Evolutionary conservation across 1,140 invertebrate species (phyloP), one percentile per base, ranked within the genome.

Genomic region (Achatina immaculata): DNA sequence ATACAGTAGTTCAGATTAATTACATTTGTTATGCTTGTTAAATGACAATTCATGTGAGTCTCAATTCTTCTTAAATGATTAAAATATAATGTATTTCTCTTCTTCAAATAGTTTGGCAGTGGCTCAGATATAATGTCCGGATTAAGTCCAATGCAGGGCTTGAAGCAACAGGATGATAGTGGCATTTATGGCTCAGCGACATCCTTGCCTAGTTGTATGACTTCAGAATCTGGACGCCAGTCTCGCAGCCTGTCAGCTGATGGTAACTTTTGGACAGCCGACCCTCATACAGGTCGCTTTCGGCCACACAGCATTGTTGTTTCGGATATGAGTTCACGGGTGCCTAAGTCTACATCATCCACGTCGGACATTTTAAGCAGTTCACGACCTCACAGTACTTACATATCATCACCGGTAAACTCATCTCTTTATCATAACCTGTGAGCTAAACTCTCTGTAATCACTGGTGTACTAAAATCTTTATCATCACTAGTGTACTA

Each of bases 161-260:
- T 83, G 21, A 84, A 85, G 40, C 85, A 84, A n/a, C 86, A 86
- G 74, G 86, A 88, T 45, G 88, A 88, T 80, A 86, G 85, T 62
- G 86, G 84, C 45, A 82, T 88, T 51, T 82, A 88, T 51, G 83
- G 84, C 21, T 84, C 86, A 36, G 86, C 83, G 58, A 83, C 85
- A 7, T 83, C 80, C 3, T 65, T 78, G 14, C 78, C 83, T 19
- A 45, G 34, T 34, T 58, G 45, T 38, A 16, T 77, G 51, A 24
- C 51, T 24, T 21, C 28, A 19, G 65, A 78, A n/a, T 43, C 75
- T 0, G 24, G 36, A n/a, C 58, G 51, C n/a, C 71, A 74, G 21
- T 45, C 66, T 7, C 82, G 65, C 71, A 72, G 51, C 62, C 69
- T 72, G 38, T 72, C 71, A 16, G 72, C 58, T 58, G 79, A 77